Conservation (phyloP, 2,888 invertebrate genomes). For the Callyntrura guangdongensis region DNA sequence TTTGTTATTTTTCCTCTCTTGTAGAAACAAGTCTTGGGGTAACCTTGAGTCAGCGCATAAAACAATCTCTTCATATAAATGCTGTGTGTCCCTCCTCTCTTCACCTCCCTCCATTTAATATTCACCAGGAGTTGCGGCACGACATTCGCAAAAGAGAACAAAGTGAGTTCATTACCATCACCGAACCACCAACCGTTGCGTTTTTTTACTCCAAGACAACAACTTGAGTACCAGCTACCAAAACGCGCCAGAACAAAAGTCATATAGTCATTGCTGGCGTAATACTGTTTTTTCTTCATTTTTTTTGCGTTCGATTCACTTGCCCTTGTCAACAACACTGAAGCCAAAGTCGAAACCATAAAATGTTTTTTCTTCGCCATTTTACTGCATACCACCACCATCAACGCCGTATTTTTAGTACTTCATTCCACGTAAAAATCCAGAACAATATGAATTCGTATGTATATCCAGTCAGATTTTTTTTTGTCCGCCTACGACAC, state of each 20-base stretch:
- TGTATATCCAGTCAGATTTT: too few species aligned
- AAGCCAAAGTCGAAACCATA: background rate
- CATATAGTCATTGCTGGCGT: background rate
- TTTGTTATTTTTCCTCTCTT: too few species aligned
- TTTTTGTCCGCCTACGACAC: too few species aligned
- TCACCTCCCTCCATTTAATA: background rate
- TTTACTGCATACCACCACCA: background rate
- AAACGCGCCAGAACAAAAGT: background rate
- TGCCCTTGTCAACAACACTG: conserved; percentile 35
- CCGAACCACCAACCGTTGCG: background rate
- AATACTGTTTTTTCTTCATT: background rate
- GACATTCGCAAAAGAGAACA: background rate
- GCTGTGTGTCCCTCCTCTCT: background rate
- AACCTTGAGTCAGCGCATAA: background rate
- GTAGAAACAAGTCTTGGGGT: background rate
- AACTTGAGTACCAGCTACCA: background rate
- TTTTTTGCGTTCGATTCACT: background rate
- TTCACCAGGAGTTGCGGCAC: background rate
- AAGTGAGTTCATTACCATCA: conserved; percentile 15
- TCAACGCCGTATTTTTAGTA: too few species aligned
- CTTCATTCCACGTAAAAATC: background rate
- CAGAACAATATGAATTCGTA: background rate
- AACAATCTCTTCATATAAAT: background rate
- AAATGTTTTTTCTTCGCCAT: conserved; percentile 13
- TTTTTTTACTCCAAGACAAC: background rate